Percentiles rank a stretch among this genome's conserved stretches.
Evolutionary conservation across 23 tunicate species (phyloP).

Genomic region (Halocynthia aurantium): DNA sequence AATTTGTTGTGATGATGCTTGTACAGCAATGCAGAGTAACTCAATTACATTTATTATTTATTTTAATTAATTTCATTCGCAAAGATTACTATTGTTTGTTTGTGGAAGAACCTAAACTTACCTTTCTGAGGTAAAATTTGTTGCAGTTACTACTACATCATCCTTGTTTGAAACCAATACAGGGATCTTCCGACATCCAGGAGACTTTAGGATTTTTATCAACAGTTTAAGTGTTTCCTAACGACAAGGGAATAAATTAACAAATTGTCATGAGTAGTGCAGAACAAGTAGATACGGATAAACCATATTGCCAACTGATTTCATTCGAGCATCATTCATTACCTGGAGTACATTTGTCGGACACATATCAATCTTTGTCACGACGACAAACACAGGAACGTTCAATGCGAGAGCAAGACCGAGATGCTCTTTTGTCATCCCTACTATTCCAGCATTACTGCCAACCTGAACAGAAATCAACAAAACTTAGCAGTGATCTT

Average conservation of each 20-base stretch:
- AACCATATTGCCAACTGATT: too few relatives aligned
- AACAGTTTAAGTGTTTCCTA: constrained; percentile 82
- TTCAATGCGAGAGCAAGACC: constrained; percentile 95
- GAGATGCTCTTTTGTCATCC: constrained; percentile 98
- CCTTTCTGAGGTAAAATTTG: constrained; percentile 91
- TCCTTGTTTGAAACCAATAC: constrained; percentile 80
- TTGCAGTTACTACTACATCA: constrained; percentile 83
- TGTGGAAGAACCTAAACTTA: constrained; percentile 15
- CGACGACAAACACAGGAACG: constrained; percentile 99
- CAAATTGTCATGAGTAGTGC: not conserved
- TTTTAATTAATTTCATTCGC: not conserved
- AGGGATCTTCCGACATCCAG: constrained; percentile 97
- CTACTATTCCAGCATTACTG: constrained; percentile 97
- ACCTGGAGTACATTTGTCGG: constrained; percentile 87
- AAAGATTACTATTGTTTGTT: constrained; percentile 6
- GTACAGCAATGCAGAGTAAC: not conserved
- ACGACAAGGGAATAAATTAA: not conserved
- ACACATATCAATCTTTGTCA: constrained; percentile 98
- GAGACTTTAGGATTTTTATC: constrained; percentile 79
- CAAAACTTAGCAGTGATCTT: not conserved
- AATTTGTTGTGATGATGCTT: not conserved
- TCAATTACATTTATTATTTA: not conserved
- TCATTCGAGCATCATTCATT: too few relatives aligned
- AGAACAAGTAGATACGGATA: not conserved
- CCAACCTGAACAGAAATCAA: constrained; percentile 44